Conservation (phyloP, 2,888 invertebrate genomes). For the Microctonus aethiopoides region DNA sequence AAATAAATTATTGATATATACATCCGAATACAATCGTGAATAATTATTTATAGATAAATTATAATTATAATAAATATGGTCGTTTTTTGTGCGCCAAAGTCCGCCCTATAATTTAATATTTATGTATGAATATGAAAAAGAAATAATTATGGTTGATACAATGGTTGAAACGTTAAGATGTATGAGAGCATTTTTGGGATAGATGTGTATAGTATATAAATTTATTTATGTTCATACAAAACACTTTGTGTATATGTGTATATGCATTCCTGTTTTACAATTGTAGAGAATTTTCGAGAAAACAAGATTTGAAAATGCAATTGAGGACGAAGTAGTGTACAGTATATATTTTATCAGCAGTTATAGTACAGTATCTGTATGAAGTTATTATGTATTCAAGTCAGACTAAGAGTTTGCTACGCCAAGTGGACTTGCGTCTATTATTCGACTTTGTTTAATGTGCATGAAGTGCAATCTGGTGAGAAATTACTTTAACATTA, state of each 20-base stretch:
- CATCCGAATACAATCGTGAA: too few species aligned
- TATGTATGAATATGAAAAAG: too few species aligned
- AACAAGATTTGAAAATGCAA: slow-evolving; percentile 43
- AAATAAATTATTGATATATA: too few species aligned
- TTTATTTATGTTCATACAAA: not conserved
- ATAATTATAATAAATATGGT: too few species aligned
- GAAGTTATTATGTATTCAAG: slow-evolving; percentile 8
- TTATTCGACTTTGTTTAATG: not conserved
- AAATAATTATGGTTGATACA: too few species aligned
- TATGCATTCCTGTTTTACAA: slow-evolving; percentile 22
- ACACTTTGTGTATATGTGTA: not conserved
- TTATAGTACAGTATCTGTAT: not conserved
- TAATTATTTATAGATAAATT: too few species aligned
- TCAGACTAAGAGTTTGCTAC: not conserved
- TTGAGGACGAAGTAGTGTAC: slow-evolving; percentile 23
- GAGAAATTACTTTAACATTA: not conserved
- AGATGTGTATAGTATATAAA: not conserved
- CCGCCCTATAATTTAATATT: too few species aligned
- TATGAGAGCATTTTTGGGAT: too few species aligned
- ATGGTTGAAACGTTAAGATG: too few species aligned
- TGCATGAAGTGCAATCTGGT: not conserved
- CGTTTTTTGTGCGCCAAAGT: too few species aligned
- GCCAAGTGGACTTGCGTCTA: slow-evolving; percentile 5
- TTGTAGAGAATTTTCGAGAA: slow-evolving; percentile 42
- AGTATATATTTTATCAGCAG: not conserved